Base-by-base conservation (phyloP, 2,113 vertebrate genomes). In the Alligator sinensis region DNA sequence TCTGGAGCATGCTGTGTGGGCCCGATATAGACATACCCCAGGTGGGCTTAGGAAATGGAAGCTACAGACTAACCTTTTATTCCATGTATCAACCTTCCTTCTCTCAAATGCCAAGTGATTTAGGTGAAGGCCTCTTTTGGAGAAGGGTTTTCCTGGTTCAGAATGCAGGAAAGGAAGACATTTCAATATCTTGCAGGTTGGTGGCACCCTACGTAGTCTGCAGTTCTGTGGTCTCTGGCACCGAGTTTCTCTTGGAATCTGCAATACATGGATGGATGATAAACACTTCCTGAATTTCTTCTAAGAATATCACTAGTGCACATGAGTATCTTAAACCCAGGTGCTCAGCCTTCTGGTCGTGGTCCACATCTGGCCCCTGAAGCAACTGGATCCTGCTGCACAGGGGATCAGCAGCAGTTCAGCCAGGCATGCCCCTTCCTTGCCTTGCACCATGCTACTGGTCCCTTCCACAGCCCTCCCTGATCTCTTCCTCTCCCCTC, bases 1-100 rank as follows among this genome's bases (percentile, higher is more conserved):
- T 47, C 47, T 47, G 47, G 47, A 47, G 47, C 9, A 47, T 47
- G 47, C 47, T 47, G 7, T 47, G 47, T 47, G 47, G 47, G 47
- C 47, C 47, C 9, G 47, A 47, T 47, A 9, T 47, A 47, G 47
- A 47, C 47, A 47, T 47, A 47, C 4, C 27, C 4, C 7, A 0
- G 1, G 68, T 19, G 87, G 14, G 19, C 6, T 38, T 0, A 0
- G 62, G 27, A 13, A 66, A 66, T 0, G 3, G n/a, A 11, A 78
- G n/a, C 68, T 55, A 30, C 59, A 93, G 82, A 5, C 47, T 2
- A 25, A 78, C 4, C 4, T 88, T 84, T 19, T 28, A 68, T 75
- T 77, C 62, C 79, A 10, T 2, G 5, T 84, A 93, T 59, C 54
- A 85, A 59, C 38, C 66, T 57, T 80, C 89, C 28, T 77, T 30